Conservation (phyloP, 2,888 invertebrate species). For the Allophyes oxyacanthae region DNA sequence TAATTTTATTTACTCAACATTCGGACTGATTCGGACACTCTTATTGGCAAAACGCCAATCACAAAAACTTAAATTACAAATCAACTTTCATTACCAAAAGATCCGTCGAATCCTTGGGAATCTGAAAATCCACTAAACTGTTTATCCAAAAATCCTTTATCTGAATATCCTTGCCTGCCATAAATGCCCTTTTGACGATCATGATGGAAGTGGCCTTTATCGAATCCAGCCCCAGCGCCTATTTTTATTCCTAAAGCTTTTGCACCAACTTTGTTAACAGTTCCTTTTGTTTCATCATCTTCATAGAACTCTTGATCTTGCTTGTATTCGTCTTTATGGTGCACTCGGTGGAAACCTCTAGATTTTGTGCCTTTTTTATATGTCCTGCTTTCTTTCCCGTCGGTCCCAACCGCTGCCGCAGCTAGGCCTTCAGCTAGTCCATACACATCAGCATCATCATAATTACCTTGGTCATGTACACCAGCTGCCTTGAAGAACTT, state of each 20-base stretch:
- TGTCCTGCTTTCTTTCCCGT: constrained; percentile 81
- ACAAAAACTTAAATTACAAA: background rate
- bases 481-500: constrained; percentile 72
- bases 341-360: constrained; percentile 88
- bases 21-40: background rate
- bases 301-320: constrained; percentile 90
- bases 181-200: constrained; percentile 81
- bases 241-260: constrained; percentile 82
- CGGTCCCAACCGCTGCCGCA: constrained; percentile 76
- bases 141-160: constrained; percentile 86
- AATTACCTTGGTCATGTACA: constrained; percentile 69
- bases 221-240: constrained; percentile 79
- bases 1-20: no score
- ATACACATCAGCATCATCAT: constrained; percentile 79
- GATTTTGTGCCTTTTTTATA: constrained; percentile 89
- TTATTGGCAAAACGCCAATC: background rate
- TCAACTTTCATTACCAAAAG: constrained; percentile 66
- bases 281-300: constrained; percentile 86
- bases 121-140: constrained; percentile 82
- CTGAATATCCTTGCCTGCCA: constrained; percentile 84
- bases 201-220: constrained; percentile 77
- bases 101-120: constrained; percentile 79
- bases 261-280: constrained; percentile 84
- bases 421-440: constrained; percentile 77
- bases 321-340: constrained; percentile 90